Evolutionary conservation across 2,888 invertebrate genomes (phyloP).

Genomic region (Eretmocerus hayati): DNA sequence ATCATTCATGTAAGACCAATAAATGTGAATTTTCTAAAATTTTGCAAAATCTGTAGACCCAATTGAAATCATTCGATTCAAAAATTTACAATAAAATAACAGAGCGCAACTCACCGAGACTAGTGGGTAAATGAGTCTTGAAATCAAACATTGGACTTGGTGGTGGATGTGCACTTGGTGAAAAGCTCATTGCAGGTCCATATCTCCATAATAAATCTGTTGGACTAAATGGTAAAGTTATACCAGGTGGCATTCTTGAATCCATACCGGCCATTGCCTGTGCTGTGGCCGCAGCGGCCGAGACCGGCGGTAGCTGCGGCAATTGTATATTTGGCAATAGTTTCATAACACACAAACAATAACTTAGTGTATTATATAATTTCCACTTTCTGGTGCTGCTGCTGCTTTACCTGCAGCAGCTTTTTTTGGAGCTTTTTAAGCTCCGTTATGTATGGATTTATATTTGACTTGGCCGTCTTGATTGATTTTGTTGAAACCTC

Average conservation of each 20-base stretch:
- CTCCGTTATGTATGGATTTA: no score
- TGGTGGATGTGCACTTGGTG: slow-evolving; percentile 56
- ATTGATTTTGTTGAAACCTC: no score
- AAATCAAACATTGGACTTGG: slow-evolving; percentile 71
- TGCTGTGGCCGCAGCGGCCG: slow-evolving; percentile 36
- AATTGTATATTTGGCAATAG: slow-evolving; percentile 49
- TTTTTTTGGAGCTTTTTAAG: no score
- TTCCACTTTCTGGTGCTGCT: slow-evolving; percentile 4
- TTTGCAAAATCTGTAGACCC: no score
- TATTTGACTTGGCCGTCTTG: no score
- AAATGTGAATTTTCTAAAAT: no score
- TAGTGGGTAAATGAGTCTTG: slow-evolving; percentile 78
- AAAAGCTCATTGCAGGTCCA: slow-evolving; percentile 65
- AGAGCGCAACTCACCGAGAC: slow-evolving; percentile 53
- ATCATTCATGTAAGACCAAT: no score
- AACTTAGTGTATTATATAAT: no score
- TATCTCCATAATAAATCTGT: slow-evolving; percentile 84
- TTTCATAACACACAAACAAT: slow-evolving; percentile 50
- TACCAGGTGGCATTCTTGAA: slow-evolving; percentile 62
- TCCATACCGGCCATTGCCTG: slow-evolving; percentile 60
- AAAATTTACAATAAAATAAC: no score
- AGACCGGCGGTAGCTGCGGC: slow-evolving; percentile 45
- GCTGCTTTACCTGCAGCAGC: background rate
- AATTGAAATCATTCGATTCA: no score
- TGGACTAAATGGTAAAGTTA: slow-evolving; percentile 72